Evolutionary conservation across 2,888 invertebrate genomes (phyloP).

Genomic region (Mimachlamys varia): DNA sequence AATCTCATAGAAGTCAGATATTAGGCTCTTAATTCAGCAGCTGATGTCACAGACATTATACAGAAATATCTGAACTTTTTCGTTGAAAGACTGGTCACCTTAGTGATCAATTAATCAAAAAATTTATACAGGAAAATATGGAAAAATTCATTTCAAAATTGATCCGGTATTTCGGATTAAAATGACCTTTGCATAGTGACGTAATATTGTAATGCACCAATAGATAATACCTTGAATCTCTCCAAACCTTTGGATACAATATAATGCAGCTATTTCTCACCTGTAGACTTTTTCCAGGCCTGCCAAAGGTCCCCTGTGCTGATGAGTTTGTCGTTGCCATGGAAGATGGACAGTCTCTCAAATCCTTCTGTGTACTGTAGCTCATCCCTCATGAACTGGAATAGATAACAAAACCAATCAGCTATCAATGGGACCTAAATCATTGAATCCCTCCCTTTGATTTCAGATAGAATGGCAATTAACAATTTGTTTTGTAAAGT

Average conservation of each 20-base stretch:
- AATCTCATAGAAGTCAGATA: not conserved
- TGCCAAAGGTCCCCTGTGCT: constrained; percentile 99
- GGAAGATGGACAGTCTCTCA: constrained; percentile 96
- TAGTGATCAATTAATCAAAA: too few relatives aligned
- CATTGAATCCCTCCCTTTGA: not conserved
- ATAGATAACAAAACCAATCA: constrained; percentile 43
- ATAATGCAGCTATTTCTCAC: constrained; percentile 82
- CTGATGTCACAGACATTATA: not conserved
- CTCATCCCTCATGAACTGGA: constrained; percentile 96
- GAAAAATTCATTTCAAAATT: too few relatives aligned
- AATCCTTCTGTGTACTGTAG: constrained; percentile 94
- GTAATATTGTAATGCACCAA: too few relatives aligned
- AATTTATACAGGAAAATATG: too few relatives aligned
- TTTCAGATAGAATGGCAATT: not conserved
- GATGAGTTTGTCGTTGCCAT: constrained; percentile 98
- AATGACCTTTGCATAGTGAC: too few relatives aligned
- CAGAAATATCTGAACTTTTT: too few relatives aligned
- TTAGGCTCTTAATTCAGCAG: not conserved
- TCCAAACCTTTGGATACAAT: too few relatives aligned
- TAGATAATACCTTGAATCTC: too few relatives aligned
- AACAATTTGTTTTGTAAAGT: too few relatives aligned
- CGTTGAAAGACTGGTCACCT: too few relatives aligned
- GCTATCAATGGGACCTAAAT: not conserved
- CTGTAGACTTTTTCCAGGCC: constrained; percentile 95
- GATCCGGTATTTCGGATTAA: too few relatives aligned